A percentile compares a stretch with the other conserved stretches of the same genome.
These are phyloP conservation scores for Caenorhabditis doughertyi DNA, from an alignment of 2,888 invertebrate species.

Conservation along the genomic window DNA sequence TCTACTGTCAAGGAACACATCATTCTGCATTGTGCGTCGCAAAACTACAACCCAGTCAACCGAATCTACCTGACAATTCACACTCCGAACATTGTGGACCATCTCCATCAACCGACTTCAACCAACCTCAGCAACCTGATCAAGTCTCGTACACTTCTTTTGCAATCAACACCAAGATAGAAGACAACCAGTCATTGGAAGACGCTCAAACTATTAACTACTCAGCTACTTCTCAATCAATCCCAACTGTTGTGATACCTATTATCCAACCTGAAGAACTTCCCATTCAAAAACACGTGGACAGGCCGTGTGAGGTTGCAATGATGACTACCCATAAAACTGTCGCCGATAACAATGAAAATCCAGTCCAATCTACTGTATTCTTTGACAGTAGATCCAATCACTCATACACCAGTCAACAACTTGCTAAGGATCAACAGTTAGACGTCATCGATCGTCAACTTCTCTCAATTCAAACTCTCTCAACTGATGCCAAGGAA, in stretches of 20 bases:
- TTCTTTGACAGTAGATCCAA: conserved; percentile 39
- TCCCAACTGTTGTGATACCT: not conserved
- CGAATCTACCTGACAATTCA: not conserved
- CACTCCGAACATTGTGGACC: not conserved
- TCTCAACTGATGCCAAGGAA: not conserved
- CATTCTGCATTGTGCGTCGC: conserved; percentile 6
- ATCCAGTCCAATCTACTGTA: not conserved
- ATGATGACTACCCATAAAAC: conserved; percentile 22
- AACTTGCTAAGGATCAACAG: not conserved
- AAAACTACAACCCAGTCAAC: not conserved
- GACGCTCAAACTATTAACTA: not conserved
- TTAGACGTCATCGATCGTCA: not conserved
- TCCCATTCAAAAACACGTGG: no score
- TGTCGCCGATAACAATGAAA: not conserved
- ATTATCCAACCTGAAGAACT: not conserved
- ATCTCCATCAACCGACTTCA: not conserved
- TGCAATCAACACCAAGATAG: not conserved
- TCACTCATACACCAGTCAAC: not conserved
- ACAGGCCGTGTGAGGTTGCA: not conserved
- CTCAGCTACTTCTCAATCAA: not conserved
- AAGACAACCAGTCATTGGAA: not conserved
- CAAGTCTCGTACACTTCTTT: conserved; percentile 1
- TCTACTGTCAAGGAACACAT: conserved; percentile 10
- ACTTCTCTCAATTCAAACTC: not conserved
- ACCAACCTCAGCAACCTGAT: not conserved